These are phyloP conservation scores for Sanderia malayensis DNA, from an alignment of 30 jellyfish, hydroid and myxozoan genomes.

Conservation along the genomic window DNA sequence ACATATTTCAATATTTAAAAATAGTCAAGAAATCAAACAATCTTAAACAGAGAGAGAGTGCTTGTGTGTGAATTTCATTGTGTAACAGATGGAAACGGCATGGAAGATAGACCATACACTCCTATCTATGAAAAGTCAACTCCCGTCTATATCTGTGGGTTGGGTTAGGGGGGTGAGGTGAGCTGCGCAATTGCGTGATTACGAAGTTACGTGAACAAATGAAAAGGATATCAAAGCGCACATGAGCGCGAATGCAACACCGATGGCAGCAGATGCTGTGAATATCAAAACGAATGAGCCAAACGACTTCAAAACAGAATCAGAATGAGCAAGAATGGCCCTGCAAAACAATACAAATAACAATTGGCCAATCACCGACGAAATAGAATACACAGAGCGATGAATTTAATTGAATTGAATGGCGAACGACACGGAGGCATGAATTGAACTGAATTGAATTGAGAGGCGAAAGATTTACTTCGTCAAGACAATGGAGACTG, in stretches of 20 bases:
- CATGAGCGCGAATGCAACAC: conserved; percentile 79
- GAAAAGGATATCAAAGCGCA: conserved; percentile 91
- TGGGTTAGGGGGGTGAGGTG: too few species aligned
- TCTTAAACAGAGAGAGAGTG: too few species aligned
- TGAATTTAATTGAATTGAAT: neutral
- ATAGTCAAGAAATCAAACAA: conserved; percentile 23
- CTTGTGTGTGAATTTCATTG: too few species aligned
- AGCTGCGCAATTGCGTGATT: too few species aligned
- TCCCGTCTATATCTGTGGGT: too few species aligned
- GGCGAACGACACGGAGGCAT: neutral
- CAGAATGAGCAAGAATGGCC: conserved; percentile 73
- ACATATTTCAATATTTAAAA: conserved; percentile 59
- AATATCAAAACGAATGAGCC: conserved; percentile 71
- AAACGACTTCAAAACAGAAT: conserved; percentile 59
- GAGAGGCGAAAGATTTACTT: too few species aligned
- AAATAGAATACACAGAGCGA: neutral
- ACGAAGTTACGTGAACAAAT: neutral
- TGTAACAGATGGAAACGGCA: too few species aligned
- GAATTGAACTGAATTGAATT: neutral
- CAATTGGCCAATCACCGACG: neutral
- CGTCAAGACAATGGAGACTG: conserved; percentile 95
- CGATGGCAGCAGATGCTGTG: conserved; percentile 93
- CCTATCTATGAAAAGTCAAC: too few species aligned
- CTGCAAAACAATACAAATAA: conserved; percentile 25
- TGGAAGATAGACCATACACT: too few species aligned